Base-by-base conservation (phyloP, 2,888 invertebrate genomes). In the Metopia argyrocephala region DNA sequence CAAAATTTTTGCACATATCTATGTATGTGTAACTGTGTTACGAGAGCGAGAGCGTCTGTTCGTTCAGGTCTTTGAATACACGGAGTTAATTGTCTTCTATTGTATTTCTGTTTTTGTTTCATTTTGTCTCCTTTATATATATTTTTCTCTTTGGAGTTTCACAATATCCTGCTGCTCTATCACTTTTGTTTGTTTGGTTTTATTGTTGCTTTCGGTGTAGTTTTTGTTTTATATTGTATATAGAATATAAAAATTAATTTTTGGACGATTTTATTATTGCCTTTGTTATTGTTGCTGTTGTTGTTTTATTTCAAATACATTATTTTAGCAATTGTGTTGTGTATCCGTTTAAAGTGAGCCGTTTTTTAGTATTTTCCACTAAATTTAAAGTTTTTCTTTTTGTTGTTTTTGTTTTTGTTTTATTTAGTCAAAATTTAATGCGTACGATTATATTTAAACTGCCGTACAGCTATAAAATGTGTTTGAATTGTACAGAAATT, bases 181-280 rank as follows among this genome's bases (percentile, higher is more conserved):
- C 23, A 6, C 5, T 38, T n/a, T 5, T 56, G 31, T 7, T 38
- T 61, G 23, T 61, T 61, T 64, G 64, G 23, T 61, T n/a, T 28
- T 50, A 12, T 2, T 12, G 7, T 52, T 52, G 28, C 45, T 45
- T 50, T 21, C 20, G 27, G 45, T 66, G 56, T 54, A 27, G 46
- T 45, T 62, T 64, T 66, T 21, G 6, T n/a, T 18, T 54, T 66
- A 54, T 65, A 21, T 68, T 70, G 64, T 65, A 38, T 66, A 59
- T 59, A 46, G 52, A 78, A 61, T 61, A 78, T 78, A 71, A 54
- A 54, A 71, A 48, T 73, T n/a, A n/a, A 62, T 78, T 78, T 78
- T 78, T 78, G 2, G 46, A 66, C 46, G 71, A 56, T 76, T 25
- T 64, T 68, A 15, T 59, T 59, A 18, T 66, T 23, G 21, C 62